These are phyloP conservation scores for Caenorhabditis imperialis DNA, from an alignment of 2,888 invertebrate genomes.

Conservation along the genomic window DNA sequence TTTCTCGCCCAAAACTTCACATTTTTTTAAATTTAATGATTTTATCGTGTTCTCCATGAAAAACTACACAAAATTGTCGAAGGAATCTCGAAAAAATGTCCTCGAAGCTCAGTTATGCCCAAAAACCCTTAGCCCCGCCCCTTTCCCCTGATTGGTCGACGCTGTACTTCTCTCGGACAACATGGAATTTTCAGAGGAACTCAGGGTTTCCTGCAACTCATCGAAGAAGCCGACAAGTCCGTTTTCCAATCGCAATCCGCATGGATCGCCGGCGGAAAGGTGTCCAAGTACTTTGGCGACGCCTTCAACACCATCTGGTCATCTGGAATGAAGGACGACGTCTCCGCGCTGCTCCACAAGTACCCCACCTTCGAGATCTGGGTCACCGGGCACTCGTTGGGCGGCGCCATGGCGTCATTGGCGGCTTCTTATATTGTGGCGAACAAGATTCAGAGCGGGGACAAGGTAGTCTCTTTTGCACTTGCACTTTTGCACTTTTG, in stretches of 20 bases:
- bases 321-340: constrained; percentile 67
- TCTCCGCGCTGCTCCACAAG: constrained; percentile 51
- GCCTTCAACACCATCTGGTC: constrained; percentile 70
- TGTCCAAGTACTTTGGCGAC: constrained; percentile 70
- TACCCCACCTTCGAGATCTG: constrained; percentile 68
- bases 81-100: no score
- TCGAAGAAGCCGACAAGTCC: constrained; percentile 64
- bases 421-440: constrained; percentile 62
- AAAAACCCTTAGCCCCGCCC: no score
- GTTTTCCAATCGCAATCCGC: constrained; percentile 50
- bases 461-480: no score
- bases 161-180: no score
- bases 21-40: no score
- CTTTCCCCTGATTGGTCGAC: no score
- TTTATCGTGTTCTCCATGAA: no score
- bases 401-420: constrained; percentile 68
- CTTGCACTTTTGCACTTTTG: no score
- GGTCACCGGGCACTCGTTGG: constrained; percentile 69
- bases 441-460: constrained; percentile 26
- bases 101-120: no score
- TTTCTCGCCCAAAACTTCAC: no score
- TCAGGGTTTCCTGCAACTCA: constrained; percentile 62
- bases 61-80: no score
- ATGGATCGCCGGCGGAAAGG: constrained; percentile 65
- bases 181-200: constrained; percentile 68